Base-by-base conservation (phyloP, 1,140 invertebrate species). In the Anthonomus grandis region DNA sequence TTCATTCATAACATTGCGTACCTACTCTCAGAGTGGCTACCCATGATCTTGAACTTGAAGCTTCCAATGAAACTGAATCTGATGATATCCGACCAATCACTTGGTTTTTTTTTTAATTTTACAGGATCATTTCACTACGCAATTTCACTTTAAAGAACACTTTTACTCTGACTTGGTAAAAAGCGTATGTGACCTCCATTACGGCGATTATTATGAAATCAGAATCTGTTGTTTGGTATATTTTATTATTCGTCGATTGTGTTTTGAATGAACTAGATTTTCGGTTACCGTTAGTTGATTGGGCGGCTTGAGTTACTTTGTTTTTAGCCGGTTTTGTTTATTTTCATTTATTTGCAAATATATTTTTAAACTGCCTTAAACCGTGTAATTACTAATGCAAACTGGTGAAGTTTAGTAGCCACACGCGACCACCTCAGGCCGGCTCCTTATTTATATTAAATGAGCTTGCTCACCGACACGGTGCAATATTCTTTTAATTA, bases 41-140 rank as follows among this genome's bases (percentile, higher is more conserved):
- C 69, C 69, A 66, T 72, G 70, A 71, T 71, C 70, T 72, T 72
- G 70, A 72, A 72, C 70, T 71, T 70, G 69, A 63, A 64, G 64
- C 50, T 67, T 70, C 67, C 68, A 69, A 67, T 64, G 65, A 69
- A 69, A 69, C 54, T 69, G 64, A 71, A 68, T 68, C 64, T 68
- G 62, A 46, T 59, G 47, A 31, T 48, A 38, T 13, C 46, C 36
- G 46, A 39, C 41, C 48, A 51, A 58, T 58, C 25, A 44, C 45
- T 46, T 12, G 15, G 15, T 50, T 27, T 44, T 58, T 58, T 58
- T 57, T 50, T 31, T n/a, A 10, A 22, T 57, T 44, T 58, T 51
- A 51, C 44, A 34, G 49, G 38, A 49, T 57, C 36, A 50, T 57
- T 57, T 57, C 45, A 49, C 55, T 50, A 13, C 49, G 25, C 27